Evolutionary conservation across 2,113 vertebrate species (phyloP).

Genomic region (Aptenodytes patagonicus): DNA sequence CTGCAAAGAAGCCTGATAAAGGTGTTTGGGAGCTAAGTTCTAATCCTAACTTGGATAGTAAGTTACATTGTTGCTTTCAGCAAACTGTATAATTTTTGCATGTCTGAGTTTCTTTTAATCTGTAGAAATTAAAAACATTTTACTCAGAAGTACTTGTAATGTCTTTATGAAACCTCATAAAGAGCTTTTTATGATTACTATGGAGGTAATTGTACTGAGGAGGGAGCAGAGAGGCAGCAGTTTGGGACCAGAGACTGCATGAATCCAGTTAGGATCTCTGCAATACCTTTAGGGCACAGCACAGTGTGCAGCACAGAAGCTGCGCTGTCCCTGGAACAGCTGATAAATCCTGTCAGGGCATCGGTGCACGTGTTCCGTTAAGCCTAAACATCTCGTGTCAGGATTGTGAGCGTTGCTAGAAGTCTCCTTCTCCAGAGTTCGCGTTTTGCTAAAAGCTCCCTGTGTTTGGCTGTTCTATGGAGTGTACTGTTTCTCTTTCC

Average conservation of each 20-base stretch:
- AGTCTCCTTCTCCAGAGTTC: not conserved
- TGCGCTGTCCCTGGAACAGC: not conserved
- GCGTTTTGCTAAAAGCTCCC: not conserved
- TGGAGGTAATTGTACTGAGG: not conserved
- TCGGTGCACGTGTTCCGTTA: not conserved
- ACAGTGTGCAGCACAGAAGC: not conserved
- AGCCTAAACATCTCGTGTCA: not conserved
- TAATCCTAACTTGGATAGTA: not conserved
- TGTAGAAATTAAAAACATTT: not conserved
- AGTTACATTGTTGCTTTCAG: not conserved
- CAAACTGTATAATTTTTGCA: not conserved
- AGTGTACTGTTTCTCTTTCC: not conserved
- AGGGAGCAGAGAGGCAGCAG: not conserved
- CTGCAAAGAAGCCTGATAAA: not conserved
- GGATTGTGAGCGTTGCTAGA: not conserved
- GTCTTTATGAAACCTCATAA: not conserved
- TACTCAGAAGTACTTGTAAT: not conserved
- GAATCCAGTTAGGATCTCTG: not conserved
- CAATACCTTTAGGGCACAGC: not conserved
- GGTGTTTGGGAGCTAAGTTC: not conserved
- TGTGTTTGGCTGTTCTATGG: not conserved
- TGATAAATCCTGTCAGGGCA: not conserved
- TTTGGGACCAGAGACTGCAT: not conserved
- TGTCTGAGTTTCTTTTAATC: not conserved
- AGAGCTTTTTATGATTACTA: not conserved